Evolutionary conservation across 2,113 vertebrate genomes (phyloP), one percentile per base, ranked within the genome.

Genomic region (Crotophaga sulcirostris): DNA sequence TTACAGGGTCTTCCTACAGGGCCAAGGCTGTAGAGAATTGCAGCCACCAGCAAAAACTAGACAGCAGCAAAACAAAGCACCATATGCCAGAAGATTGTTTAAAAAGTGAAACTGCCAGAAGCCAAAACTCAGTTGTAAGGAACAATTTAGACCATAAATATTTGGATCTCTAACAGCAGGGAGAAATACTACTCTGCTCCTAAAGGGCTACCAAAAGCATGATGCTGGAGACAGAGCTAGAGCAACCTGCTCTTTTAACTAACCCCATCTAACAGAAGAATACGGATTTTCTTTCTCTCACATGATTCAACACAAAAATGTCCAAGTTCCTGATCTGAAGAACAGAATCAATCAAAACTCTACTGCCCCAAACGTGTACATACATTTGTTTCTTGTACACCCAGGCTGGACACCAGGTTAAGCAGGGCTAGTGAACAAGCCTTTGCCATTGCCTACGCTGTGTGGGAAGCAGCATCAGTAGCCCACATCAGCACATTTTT

Each of bases 91-190:
- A 44, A 68, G 69, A 63, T 13, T 29, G 77, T 45, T 94, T 34
- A 21, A 80, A 47, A 69, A 92, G 23, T 28, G 29, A 44, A 78
- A 75, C 25, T 9, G 66, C 81, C 94, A 87, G 38, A 15, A 94
- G 87, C 81, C 81, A 87, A 69, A 84, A 26, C 15, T 38, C 51
- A 55, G 44, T 8, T 93, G 90, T 67, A 77, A 86, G 38, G 42
- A 82, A 51, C 42, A 64, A 82, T 89, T 91, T 58, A 54, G 49
- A 76, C 36, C 28, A 15, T 72, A 94, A 97, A 91, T 82, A 94
- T 75, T 89, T 67, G 62, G 77, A 58, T 82, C 31, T 89, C 45
- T 16, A 76, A 58, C 68, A 91, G 66, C 31, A n/a, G 56, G 51
- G 36, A 67, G 52, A 84, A 92, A 79, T 26, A 34, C 47, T 28